phyloP scores from a whole-genome alignment of 2,797 vertebrate species.

The Anisognathus igniventris region DNA sequence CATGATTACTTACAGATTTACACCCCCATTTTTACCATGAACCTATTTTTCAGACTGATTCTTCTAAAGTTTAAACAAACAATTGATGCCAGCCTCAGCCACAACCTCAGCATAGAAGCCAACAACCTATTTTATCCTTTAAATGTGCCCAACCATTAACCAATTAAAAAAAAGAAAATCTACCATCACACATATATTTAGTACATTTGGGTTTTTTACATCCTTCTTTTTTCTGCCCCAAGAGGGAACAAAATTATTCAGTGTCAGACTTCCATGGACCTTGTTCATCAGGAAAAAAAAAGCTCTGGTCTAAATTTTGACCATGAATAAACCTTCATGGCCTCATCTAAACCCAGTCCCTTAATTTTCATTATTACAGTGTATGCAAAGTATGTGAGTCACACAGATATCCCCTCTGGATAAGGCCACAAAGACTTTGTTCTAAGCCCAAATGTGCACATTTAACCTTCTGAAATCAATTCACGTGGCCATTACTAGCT shows the following conservation, averaged over 20 bases:
- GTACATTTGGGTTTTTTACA: not conserved
- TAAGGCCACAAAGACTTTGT: slow-evolving; percentile 5
- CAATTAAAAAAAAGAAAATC: not conserved
- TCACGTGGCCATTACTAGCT: slow-evolving; percentile 6
- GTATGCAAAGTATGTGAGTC: not conserved
- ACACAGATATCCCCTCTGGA: not conserved
- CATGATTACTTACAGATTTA: not conserved
- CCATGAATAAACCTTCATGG: not conserved
- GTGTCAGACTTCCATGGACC: not conserved
- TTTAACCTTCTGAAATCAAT: slow-evolving; percentile 60
- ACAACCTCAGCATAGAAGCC: not conserved
- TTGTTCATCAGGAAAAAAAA: not conserved
- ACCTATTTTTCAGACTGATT: not conserved
- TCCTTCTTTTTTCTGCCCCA: not conserved
- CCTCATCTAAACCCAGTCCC: slow-evolving; percentile 16
- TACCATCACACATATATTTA: not conserved
- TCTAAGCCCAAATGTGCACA: slow-evolving; percentile 4
- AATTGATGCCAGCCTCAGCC: not conserved
- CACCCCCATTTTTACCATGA: not conserved
- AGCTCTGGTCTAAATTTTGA: not conserved
- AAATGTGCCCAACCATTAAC: not conserved
- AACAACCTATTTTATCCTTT: not conserved
- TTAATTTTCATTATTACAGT: slow-evolving; percentile 42
- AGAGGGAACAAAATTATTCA: not conserved
- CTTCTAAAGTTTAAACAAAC: not conserved